Conservation (phyloP, 2,888 invertebrate species). For the Chymomyza amoena region DNA sequence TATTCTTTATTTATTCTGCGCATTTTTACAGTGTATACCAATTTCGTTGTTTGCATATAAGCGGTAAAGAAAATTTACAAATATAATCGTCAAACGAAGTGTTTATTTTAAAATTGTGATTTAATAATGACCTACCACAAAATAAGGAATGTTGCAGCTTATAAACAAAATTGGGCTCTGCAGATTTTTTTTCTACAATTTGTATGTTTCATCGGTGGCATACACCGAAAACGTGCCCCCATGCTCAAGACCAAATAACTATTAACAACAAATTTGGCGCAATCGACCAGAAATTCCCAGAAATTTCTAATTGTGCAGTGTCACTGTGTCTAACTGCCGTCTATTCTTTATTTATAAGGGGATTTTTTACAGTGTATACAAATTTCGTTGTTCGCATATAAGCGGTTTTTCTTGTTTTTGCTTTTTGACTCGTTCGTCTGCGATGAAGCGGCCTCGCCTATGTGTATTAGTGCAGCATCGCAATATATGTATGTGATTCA, state of each 20-base stretch:
- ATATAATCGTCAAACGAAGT: too few relatives aligned
- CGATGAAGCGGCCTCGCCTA: constrained; percentile 13
- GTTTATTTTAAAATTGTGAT: background rate
- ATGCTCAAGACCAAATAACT: too few relatives aligned
- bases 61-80: too few relatives aligned
- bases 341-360: too few relatives aligned
- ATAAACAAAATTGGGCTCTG: constrained; percentile 10
- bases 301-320: too few relatives aligned
- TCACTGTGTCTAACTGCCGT: too few relatives aligned
- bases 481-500: constrained; percentile 46
- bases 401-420: constrained; percentile 38
- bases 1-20: too few relatives aligned
- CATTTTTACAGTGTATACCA: constrained; percentile 35
- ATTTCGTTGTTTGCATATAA: constrained; percentile 20
- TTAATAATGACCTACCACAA: background rate
- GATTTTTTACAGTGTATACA: constrained; percentile 34
- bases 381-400: constrained; percentile 22
- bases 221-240: constrained; percentile 32
- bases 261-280: too few relatives aligned
- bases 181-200: constrained; percentile 2
- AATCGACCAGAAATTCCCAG: too few relatives aligned
- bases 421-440: constrained; percentile 45
- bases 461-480: constrained; percentile 2
- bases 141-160: constrained; percentile 25
- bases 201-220: constrained; percentile 34